Evolutionary conservation across 2,888 invertebrate species (phyloP).

Genomic region (Diogma glabrata): DNA sequence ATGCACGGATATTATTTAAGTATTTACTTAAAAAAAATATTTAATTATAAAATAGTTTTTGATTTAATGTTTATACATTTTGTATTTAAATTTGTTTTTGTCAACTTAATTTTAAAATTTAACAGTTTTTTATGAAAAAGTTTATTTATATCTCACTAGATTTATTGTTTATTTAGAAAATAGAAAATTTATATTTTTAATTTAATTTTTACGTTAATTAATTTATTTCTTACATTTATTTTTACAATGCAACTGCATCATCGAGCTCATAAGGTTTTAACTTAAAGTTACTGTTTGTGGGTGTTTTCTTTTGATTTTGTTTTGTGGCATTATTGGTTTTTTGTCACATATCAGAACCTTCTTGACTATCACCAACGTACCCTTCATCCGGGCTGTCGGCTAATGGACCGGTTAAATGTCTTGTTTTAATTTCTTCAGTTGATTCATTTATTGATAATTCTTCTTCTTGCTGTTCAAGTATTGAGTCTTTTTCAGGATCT

Average conservation of each 20-base stretch:
- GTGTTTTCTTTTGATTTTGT: constrained; percentile 9
- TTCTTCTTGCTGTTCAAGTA: constrained; percentile 35
- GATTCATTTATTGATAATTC: constrained; percentile 38
- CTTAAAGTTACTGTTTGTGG: constrained; percentile 7
- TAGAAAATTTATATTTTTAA: no score
- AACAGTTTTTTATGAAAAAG: no score
- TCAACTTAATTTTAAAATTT: no score
- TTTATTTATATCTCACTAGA: no score
- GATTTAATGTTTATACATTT: no score
- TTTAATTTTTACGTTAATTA: no score
- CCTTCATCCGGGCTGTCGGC: constrained; percentile 81
- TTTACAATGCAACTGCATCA: constrained; percentile 34
- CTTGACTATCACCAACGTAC: constrained; percentile 64
- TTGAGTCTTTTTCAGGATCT: constrained; percentile 37
- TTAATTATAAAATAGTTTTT: no score
- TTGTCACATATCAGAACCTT: constrained; percentile 58
- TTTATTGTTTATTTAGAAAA: no score
- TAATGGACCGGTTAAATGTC: constrained; percentile 37
- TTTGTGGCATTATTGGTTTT: constrained; percentile 21
- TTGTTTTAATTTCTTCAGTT: constrained; percentile 31
- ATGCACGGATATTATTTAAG: no score
- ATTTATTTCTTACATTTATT: no score
- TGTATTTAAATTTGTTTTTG: no score
- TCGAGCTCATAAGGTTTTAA: constrained; percentile 18
- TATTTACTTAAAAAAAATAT: no score